Base-by-base conservation (phyloP, 2,113 vertebrate genomes). In the Solenodon paradoxus region DNA sequence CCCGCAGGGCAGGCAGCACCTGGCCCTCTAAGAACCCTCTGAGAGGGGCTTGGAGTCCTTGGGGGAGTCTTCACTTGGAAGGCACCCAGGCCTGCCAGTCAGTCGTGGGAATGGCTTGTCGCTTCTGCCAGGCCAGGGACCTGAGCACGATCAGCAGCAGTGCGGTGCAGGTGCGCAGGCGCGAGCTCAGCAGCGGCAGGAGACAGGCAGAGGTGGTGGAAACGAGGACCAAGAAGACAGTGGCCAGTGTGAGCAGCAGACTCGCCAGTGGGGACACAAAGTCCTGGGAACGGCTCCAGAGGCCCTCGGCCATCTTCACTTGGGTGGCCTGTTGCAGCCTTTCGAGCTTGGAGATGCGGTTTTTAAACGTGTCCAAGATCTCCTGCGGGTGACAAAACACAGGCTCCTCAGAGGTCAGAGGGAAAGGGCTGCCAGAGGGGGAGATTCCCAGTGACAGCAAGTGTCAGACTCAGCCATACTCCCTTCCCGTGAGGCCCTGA, bases 311-410 rank as follows among this genome's bases (percentile, higher is more conserved):
- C 57, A 59, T 53, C 42, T 96, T 84, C 68, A 75, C n/a, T 9
- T 95, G 97, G 8, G 75, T 64, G 59, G 38, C 35, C 86, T 87
- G 90, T n/a, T 98, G 97, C 19, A 96, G 72, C 3, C 32, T 64
- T 64, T 97, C 95, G 0, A 97, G 81, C 81, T 85, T 95, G 63
- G 90, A 30, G 51, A 97, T 84, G 7, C 71, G 80, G 26, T 35
- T 92, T 92, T 92, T 89, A 79, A 97, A 97, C 22, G 71, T 91
- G 22, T 97, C 96, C 88, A 95, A 53, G 92, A 97, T 74, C 24
- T 97, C 97, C 97, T 97, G 78, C 15, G 51, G 80, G 63, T 22
- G 55, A 81, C 53, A 95, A 38, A 95, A 77, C 78, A 81, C 7
- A 1, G 20, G 12, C 45, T 55, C 32, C 49, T 26, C 30, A 35